Percentiles rank a stretch among this genome's conserved stretches.
Conservation (phyloP, 2,888 invertebrate species). For the Drosophila incognita region DNA sequence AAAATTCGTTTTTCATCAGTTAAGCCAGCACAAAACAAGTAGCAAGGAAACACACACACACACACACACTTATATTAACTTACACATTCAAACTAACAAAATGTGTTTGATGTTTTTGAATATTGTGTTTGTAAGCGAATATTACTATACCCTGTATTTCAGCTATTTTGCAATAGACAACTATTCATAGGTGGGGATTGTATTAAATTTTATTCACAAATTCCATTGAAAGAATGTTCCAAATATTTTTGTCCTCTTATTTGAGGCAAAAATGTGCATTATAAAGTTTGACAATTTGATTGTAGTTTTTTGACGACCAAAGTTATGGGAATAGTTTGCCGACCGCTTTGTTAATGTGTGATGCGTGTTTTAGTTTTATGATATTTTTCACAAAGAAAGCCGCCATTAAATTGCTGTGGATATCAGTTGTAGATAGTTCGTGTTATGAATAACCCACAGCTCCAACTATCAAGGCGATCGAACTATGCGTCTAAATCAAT, state of each 20-base stretch:
- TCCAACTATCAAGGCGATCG: neutral
- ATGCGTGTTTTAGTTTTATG: neutral
- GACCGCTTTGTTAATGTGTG: neutral
- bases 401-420: neutral
- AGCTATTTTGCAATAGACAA: conserved; percentile 14
- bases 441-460: neutral
- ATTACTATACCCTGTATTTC: conserved; percentile 13
- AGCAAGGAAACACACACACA: conserved; percentile 11
- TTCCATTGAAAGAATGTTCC: neutral
- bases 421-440: neutral
- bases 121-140: conserved; percentile 35
- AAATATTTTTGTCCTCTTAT: neutral
- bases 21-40: conserved; percentile 38
- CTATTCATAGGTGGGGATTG: neutral
- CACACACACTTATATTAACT: neutral
- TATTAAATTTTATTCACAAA: neutral
- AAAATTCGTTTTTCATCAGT: conserved; percentile 76
- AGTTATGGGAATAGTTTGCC: neutral
- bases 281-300: neutral
- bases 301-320: neutral
- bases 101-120: conserved; percentile 63
- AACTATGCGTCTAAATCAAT: neutral
- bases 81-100: conserved; percentile 13
- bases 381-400: neutral
- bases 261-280: neutral